Evolutionary conservation across 2,113 vertebrate species (phyloP), one percentile per base, ranked within the genome.

Genomic region (Eonycteris spelaea): DNA sequence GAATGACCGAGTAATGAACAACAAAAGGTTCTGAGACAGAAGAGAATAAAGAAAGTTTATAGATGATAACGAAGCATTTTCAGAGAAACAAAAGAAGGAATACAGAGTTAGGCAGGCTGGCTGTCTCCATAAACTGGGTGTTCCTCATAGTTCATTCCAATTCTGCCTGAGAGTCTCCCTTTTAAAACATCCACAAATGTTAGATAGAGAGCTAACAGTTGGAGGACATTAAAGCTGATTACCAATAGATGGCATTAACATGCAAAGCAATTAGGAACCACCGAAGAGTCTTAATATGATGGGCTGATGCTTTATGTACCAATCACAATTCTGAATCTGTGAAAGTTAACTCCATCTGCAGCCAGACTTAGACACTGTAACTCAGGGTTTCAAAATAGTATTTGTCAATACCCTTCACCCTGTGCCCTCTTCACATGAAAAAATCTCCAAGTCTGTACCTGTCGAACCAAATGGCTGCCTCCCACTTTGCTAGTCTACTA

Each of bases 151-250:
- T 92, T 95, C 40, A 71, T 90, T 96, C 53, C 85, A 92, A 35
- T 87, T 92, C 71, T 95, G 55, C 79, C 87, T 68, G 55, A 79
- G 40, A 74, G 5, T 67, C 57, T 89, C 28, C 26, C 73, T 96
- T 94, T 96, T 71, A 89, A 91, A 97, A 68, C 48, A 95, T 28
- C 21, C 55, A 89, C 90, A 86, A 97, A 73, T 83, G 68, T 89
- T 92, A 86, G 85, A 84, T 43, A 79, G 85, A 86, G 63, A 92
- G 57, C 80, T 82, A 90, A 82, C 75, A 97, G 92, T 95, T 97
- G 84, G 93, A 92, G 79, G 86, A 85, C 55, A 94, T 91, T 88
- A 95, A 82, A 91, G 77, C 73, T 95, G 73, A 96, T 94, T 96
- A 79, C 67, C 61, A 95, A 88, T 95, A 55, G 80, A 94, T 65